Evolutionary conservation across 2,113 vertebrate genomes (phyloP).

Genomic region (Nannobrachium achirus): DNA sequence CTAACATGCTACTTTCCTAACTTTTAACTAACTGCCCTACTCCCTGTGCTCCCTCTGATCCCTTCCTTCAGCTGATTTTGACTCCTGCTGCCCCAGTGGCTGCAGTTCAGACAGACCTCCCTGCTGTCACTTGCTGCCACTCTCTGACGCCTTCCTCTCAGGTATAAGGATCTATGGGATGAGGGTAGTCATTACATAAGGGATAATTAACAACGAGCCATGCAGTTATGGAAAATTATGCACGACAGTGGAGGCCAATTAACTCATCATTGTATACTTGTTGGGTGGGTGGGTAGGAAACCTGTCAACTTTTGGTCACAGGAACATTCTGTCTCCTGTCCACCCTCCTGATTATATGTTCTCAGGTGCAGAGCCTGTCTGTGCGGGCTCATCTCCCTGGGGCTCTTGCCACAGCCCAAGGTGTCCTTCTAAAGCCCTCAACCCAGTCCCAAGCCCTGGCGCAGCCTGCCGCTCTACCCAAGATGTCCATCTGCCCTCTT

Average conservation of each 20-base stretch:
- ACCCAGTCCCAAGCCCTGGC: constrained; percentile 80
- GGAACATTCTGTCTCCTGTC: too few relatives aligned
- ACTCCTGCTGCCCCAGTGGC: constrained; percentile 92
- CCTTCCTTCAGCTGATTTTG: constrained; percentile 87
- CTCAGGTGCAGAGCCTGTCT: constrained; percentile 88
- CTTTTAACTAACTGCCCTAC: constrained; percentile 14
- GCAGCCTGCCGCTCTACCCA: constrained; percentile 82
- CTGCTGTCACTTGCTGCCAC: constrained; percentile 86
- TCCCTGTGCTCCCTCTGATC: constrained; percentile 18
- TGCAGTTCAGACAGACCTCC: constrained; percentile 92
- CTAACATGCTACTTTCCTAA: neutral
- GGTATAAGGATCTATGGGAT: constrained; percentile 74
- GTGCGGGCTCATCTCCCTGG: constrained; percentile 86
- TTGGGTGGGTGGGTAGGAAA: too few relatives aligned
- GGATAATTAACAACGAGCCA: too few relatives aligned
- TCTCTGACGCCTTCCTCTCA: constrained; percentile 89
- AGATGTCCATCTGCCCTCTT: constrained; percentile 78
- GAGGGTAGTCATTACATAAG: neutral
- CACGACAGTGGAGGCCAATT: too few relatives aligned
- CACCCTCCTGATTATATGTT: too few relatives aligned
- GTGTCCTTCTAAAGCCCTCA: constrained; percentile 85
- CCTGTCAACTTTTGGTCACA: too few relatives aligned
- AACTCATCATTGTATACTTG: too few relatives aligned
- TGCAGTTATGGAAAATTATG: too few relatives aligned
- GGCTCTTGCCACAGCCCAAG: constrained; percentile 84